Conservation (phyloP, 2,888 invertebrate genomes). For the Tetragnatha montana region DNA sequence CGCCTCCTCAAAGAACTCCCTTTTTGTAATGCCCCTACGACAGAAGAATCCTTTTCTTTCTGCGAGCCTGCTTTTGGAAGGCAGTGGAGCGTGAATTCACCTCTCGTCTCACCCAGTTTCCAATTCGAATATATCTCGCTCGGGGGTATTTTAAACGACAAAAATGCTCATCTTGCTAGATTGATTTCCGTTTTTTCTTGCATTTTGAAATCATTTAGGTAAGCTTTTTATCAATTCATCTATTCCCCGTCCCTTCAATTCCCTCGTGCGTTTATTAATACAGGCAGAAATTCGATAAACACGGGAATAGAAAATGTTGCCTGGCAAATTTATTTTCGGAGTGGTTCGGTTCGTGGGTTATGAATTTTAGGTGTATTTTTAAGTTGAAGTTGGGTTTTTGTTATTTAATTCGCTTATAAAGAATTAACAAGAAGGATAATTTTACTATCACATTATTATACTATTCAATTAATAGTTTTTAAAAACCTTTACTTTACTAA, state of each 20-base stretch:
- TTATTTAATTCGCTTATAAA: too few species aligned
- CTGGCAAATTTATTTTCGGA: too few species aligned
- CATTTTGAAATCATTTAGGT: conserved; percentile 39
- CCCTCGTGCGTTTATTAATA: not conserved
- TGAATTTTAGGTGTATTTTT: too few species aligned
- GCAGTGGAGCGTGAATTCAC: conserved; percentile 45
- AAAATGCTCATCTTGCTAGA: conserved; percentile 46
- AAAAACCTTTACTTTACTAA: too few species aligned
- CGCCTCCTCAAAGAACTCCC: too few species aligned
- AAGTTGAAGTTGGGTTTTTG: too few species aligned
- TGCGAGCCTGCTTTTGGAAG: conserved; percentile 28
- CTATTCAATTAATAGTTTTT: too few species aligned
- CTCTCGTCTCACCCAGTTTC: conserved; percentile 38
- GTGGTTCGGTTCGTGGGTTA: too few species aligned
- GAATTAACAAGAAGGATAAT: too few species aligned
- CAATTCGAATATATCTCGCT: conserved; percentile 47
- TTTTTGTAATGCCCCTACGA: too few species aligned
- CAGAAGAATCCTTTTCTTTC: not conserved
- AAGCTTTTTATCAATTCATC: conserved; percentile 28
- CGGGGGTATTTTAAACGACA: conserved; percentile 46
- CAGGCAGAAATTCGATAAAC: not conserved
- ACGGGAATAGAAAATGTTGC: not conserved
- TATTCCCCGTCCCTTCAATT: not conserved
- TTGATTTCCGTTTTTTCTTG: conserved; percentile 29
- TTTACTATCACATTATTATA: too few species aligned